Percentiles rank a stretch among this genome's conserved stretches.
These are phyloP conservation scores for Drosophila neotestacea DNA, from an alignment of 2,888 invertebrate species.

Conservation along the genomic window DNA sequence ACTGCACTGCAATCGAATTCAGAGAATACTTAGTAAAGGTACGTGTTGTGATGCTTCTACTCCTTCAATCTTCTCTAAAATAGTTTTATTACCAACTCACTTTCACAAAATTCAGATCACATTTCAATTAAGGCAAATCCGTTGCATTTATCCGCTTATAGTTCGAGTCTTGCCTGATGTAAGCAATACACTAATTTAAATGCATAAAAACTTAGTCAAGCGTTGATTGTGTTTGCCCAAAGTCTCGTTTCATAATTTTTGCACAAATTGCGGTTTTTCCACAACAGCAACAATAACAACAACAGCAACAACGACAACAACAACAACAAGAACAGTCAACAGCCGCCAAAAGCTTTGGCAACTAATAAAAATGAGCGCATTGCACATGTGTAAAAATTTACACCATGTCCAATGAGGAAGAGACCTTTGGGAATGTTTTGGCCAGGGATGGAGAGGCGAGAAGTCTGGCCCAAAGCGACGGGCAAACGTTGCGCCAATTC, in stretches of 20 bases:
- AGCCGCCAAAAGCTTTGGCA: conserved; percentile 64
- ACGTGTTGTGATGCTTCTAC: neutral
- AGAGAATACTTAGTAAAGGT: conserved; percentile 1
- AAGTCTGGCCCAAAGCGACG: conserved; percentile 39
- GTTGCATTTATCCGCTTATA: conserved; percentile 40
- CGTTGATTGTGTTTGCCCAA: conserved; percentile 82
- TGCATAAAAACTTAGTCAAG: conserved; percentile 76
- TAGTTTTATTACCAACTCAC: conserved; percentile 1
- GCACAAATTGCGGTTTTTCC: conserved; percentile 81
- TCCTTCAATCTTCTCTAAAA: neutral
- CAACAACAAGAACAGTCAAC: conserved; percentile 27
- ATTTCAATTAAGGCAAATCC: conserved; percentile 43
- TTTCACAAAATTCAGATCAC: conserved; percentile 5
- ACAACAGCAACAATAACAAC: conserved; percentile 21
- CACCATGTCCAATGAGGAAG: conserved; percentile 49
- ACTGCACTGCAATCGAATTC: conserved; percentile 24
- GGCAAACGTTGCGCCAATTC: conserved; percentile 59
- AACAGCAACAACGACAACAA: conserved; percentile 16
- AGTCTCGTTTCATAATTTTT: conserved; percentile 82
- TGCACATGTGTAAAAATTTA: conserved; percentile 78
- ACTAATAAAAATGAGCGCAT: conserved; percentile 73
- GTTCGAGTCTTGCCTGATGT: neutral
- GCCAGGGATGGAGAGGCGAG: neutral
- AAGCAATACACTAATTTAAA: conserved; percentile 68
- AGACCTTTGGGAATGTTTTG: conserved; percentile 2